phyloP scores from a whole-genome alignment of 2,888 invertebrate genomes.

The Drosophila nr. medialis region DNA sequence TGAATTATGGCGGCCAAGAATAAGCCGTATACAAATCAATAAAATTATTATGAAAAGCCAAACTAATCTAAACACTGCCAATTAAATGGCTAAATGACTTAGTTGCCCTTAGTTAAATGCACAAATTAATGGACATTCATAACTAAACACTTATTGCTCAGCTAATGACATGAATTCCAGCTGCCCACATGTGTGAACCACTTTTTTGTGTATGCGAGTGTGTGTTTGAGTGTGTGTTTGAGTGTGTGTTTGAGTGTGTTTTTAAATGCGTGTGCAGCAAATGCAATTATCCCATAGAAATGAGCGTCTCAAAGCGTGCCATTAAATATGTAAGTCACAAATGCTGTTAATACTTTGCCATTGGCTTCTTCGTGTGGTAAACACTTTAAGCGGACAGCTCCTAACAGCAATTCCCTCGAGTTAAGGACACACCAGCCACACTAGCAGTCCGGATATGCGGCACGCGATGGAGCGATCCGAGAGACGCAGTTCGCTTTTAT shows the following conservation, averaged over 20 bases:
- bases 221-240: not conserved
- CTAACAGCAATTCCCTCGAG: constrained; percentile 28
- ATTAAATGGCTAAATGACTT: constrained; percentile 1
- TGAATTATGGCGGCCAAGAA: not conserved
- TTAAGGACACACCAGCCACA: constrained; percentile 2
- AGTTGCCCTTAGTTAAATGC: constrained; percentile 7
- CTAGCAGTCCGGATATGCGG: not conserved
- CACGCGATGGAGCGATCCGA: constrained; percentile 50
- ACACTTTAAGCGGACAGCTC: constrained; percentile 29
- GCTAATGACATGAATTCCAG: constrained; percentile 27
- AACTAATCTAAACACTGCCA: not conserved
- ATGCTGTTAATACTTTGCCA: constrained; percentile 50
- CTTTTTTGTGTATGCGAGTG: constrained; percentile 13
- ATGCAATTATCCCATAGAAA: constrained; percentile 68
- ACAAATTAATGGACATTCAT: constrained; percentile 24
- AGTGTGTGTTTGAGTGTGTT: not conserved
- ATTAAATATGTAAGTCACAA: constrained; percentile 60
- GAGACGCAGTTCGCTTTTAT: constrained; percentile 12
- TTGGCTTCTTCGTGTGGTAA: constrained; percentile 25
- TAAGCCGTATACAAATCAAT: constrained; percentile 17
- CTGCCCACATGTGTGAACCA: constrained; percentile 56
- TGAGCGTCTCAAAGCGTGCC: constrained; percentile 42
- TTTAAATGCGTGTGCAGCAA: constrained; percentile 30
- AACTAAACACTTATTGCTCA: constrained; percentile 37
- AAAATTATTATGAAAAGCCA: constrained; percentile 4